These are phyloP conservation scores for Adineta ricciae DNA, from an alignment of 2,888 invertebrate species.

Conservation along the genomic window DNA sequence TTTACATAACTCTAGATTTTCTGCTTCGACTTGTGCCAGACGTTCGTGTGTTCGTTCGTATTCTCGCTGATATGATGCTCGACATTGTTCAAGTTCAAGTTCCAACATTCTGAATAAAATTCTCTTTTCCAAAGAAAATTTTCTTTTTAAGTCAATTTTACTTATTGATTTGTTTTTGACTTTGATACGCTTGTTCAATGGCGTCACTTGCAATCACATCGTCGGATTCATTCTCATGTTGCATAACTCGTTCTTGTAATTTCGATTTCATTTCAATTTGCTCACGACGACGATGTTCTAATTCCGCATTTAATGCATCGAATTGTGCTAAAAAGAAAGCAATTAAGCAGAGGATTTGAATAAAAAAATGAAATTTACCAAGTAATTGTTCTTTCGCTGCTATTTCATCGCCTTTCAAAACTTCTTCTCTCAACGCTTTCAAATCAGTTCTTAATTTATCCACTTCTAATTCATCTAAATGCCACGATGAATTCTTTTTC, in stretches of 20 bases:
- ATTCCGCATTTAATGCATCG: constrained; percentile 68
- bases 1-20: not conserved
- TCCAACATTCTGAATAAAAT: not conserved
- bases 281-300: constrained; percentile 74
- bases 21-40: not conserved
- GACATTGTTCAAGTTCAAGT: constrained; percentile 22
- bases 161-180: constrained; percentile 19
- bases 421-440: not conserved
- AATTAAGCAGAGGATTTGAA: not conserved
- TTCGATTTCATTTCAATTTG: constrained; percentile 72
- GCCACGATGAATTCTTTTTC: not conserved
- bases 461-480: constrained; percentile 21
- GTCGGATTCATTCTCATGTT: not conserved
- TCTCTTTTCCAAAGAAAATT: not conserved
- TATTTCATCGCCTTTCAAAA: not conserved
- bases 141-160: too few species aligned
- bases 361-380: not conserved
- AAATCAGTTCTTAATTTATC: constrained; percentile 1
- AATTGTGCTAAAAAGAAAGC: constrained; percentile 56
- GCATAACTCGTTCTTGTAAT: constrained; percentile 2
- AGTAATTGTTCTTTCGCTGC: not conserved
- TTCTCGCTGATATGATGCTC: constrained; percentile 11
- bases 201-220: not conserved
- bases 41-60: constrained; percentile 14
- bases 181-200: constrained; percentile 19